Base-by-base conservation (phyloP, 2,113 vertebrate genomes). In the Menidia beryllina region DNA sequence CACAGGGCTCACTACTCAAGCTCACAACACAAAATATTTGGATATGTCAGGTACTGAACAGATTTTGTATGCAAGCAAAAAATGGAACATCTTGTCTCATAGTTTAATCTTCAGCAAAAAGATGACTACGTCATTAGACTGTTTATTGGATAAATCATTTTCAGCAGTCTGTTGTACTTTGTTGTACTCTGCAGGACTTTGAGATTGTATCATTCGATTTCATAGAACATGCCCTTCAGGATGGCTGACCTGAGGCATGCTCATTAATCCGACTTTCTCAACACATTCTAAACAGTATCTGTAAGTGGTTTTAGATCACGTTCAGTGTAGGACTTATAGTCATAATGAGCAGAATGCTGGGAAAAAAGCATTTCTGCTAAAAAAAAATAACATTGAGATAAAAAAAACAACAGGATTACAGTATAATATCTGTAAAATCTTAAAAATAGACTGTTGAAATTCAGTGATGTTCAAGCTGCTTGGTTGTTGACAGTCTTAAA, bases 191-290 rank as follows among this genome's bases (percentile, higher is more conserved):
- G n/a, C 6, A 26, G 55, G 19, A 26, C 20, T 59, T 54, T 19
- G 7, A 52, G 45, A 36, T 59, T 23, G 19, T 45, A 38, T 68
- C 12, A 2, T 12, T 3, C 7, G 14, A n/a, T 36, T 25, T 72
- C 41, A 52, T 7, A 59, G 26, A 74, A 77, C 60, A 69, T 80
- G 93, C 84, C 81, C 93, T 94, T 82, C 51, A 95, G 96, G 95
- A 93, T 97, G 94, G 93, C 85, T 94, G 95, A 93, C 96, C 95
- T 90, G 85, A 94, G 93, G 89, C 93, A 83, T 6, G 56, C 73
- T 69, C 1, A 38, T 19, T 45, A 14, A 21, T 61, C 63, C 11
- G 43, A 72, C 11, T 58, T 38, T 48, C 72, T 20, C 23, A 47
- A 65, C 65, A 59, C 23, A 53, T 59, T 52, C 55, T 34, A 47